Base-by-base conservation (phyloP, 2,797 vertebrate genomes). In the Philypnodon macrostomus region DNA sequence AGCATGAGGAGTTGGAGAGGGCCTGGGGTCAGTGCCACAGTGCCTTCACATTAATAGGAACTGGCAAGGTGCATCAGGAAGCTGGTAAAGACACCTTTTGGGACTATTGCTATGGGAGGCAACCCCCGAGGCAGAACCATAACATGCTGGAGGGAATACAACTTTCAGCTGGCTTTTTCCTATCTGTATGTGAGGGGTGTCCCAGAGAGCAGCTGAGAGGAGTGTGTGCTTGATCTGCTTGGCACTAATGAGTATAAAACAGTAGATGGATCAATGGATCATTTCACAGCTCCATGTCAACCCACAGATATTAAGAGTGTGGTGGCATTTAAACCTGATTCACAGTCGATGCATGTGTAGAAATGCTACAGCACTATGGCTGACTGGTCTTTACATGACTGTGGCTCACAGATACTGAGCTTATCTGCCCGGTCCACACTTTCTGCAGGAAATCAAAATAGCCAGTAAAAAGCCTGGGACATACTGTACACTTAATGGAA, bases 371-470 rank as follows among this genome's bases (percentile, higher is more conserved):
- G n/a, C 1, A 49, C 63, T 51, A 72, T 58, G 55, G 50, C 37
- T 69, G 53, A 59, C 35, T 60, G 38, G 42, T 58, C 37, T 46
- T 59, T 47, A 58, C 64, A 67, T 27, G 32, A 65, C 37, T 67
- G 54, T 33, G 46, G 29, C 35, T 59, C 52, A 40, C 53, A 71
- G 68, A 70, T 65, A 63, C 23, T 55, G 50, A 53, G 36, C 63
- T 78, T 68, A 63, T 78, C 63, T 61, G 42, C 70, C 50, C 26
- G 58, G 70, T 73, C 70, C 67, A 75, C 70, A 54, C 73, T 68
- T 61, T 31, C 52, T 33, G 42, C 4, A 34, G 53, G 54, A 55
- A 70, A 69, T 58, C 49, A 39, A 51, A 56, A 40, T 51, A 32
- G 7, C 41, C 44, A 37, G 62, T 40, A 56, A 70, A 67, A 48